phyloP scores from a whole-genome alignment of 2,888 invertebrate species.

The Cabera pusaria region DNA sequence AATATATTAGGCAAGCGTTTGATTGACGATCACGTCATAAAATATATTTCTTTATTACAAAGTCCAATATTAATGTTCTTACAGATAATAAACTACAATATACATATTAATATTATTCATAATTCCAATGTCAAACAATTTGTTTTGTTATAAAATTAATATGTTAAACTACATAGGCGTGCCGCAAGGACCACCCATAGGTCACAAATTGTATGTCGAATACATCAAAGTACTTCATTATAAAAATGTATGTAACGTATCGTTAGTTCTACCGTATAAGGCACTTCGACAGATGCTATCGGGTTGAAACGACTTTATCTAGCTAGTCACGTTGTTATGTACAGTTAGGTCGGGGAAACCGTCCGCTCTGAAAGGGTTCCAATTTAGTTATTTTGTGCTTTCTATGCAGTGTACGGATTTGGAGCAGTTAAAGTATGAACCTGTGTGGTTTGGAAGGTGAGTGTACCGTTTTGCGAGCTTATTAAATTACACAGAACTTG shows the following conservation, averaged over 20 bases:
- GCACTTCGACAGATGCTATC: constrained; percentile 52
- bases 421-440: constrained; percentile 9
- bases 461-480: constrained; percentile 1
- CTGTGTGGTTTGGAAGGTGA: not conserved
- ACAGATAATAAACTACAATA: constrained; percentile 7
- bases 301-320: constrained; percentile 53
- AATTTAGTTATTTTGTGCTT: constrained; percentile 43
- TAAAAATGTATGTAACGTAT: constrained; percentile 35
- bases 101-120: not conserved
- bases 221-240: constrained; percentile 29
- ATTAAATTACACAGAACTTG: constrained; percentile 4
- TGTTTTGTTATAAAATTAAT: too few species aligned
- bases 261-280: constrained; percentile 43
- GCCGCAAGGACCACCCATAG: constrained; percentile 33
- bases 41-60: constrained; percentile 5
- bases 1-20: constrained; percentile 11
- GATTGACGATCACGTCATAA: not conserved
- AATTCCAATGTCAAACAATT: not conserved
- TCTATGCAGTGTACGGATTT: constrained; percentile 31
- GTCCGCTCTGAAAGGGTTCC: constrained; percentile 42
- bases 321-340: constrained; percentile 55
- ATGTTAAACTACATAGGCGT: constrained; percentile 16
- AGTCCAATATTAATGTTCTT: constrained; percentile 3
- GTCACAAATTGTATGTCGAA: constrained; percentile 30
- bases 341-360: constrained; percentile 56